Conservation (phyloP, 2,797 vertebrate genomes). For the Amphiprion clarkii region DNA sequence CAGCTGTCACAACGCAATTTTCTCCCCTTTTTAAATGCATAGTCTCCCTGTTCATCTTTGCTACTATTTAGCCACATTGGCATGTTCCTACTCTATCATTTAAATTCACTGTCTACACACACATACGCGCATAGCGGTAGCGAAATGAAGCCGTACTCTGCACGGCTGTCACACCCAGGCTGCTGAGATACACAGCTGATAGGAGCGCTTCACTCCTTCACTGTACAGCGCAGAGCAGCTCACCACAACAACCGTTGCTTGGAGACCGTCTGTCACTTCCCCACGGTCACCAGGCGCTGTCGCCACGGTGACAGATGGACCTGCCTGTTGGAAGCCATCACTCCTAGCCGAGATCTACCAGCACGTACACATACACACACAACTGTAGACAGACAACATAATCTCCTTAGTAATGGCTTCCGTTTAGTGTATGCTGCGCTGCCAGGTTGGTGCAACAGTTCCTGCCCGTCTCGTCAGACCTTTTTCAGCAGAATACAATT, state of each 20-base stretch:
- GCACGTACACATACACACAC: conserved; percentile 20
- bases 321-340: conserved; percentile 74
- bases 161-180: conserved; percentile 44
- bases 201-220: conserved; percentile 44
- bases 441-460: conserved; percentile 60
- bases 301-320: conserved; percentile 84
- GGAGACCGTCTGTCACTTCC: conserved; percentile 79
- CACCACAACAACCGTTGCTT: conserved; percentile 71
- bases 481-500: not conserved
- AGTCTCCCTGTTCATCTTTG: conserved; percentile 10
- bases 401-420: conserved; percentile 80
- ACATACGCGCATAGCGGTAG: not conserved
- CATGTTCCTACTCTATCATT: conserved; percentile 31
- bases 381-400: conserved; percentile 61
- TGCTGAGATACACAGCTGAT: conserved; percentile 51
- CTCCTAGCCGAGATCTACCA: conserved; percentile 56
- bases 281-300: conserved; percentile 66
- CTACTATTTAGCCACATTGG: conserved; percentile 6
- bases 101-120: conserved; percentile 30
- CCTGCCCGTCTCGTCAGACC: conserved; percentile 31
- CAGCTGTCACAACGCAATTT: not conserved
- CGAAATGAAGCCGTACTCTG: conserved; percentile 42
- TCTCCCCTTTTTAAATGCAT: not conserved
- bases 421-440: conserved; percentile 77
- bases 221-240: conserved; percentile 36